These are phyloP conservation scores for Clinocottus analis DNA, from an alignment of 2,113 vertebrate genomes.

Conservation along the genomic window DNA sequence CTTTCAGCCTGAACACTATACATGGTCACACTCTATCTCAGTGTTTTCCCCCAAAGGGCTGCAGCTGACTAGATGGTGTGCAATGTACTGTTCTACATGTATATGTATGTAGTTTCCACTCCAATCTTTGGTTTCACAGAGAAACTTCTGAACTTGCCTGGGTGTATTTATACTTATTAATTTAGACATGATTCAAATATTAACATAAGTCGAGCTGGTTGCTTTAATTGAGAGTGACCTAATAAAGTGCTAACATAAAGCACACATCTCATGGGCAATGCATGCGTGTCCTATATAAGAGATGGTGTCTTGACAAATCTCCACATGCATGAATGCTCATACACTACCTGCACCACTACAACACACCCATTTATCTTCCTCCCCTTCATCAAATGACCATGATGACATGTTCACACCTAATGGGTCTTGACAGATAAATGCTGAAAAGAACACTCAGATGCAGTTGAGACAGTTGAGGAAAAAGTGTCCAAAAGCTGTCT, in stretches of 20 bases:
- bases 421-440: slow-evolving; percentile 45
- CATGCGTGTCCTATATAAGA: neutral
- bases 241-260: slow-evolving; percentile 9
- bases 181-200: neutral
- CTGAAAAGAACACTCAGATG: slow-evolving; percentile 26
- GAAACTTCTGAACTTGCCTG: neutral
- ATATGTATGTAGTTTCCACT: neutral
- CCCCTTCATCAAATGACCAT: slow-evolving; percentile 32
- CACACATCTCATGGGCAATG: neutral
- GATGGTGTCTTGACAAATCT: neutral
- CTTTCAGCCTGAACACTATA: neutral
- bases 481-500: neutral
- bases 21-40: neutral
- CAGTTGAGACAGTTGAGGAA: slow-evolving; percentile 12
- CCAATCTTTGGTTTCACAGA: neutral
- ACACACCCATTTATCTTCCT: slow-evolving; percentile 18
- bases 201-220: neutral
- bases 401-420: slow-evolving; percentile 17
- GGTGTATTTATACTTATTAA: slow-evolving; percentile 9
- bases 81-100: slow-evolving; percentile 5
- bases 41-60: slow-evolving; percentile 38
- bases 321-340: neutral
- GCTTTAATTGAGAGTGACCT: neutral
- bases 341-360: slow-evolving; percentile 6
- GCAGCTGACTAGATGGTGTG: slow-evolving; percentile 47